Conservation (phyloP, 2,888 invertebrate genomes). For the Erebia palarica region DNA sequence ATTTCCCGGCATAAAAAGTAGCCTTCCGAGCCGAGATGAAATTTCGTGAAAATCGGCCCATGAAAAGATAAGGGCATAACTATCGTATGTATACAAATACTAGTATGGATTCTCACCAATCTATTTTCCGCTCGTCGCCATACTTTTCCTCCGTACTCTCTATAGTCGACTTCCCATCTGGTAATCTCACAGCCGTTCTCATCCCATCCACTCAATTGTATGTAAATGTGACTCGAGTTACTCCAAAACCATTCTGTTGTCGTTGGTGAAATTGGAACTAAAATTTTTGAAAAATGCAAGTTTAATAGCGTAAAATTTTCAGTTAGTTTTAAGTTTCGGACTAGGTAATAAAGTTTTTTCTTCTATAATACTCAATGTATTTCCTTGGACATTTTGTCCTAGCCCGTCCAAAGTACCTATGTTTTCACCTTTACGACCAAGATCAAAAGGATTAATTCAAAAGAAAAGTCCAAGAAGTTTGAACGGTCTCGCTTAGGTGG, state of each 20-base stretch:
- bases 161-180: conserved; percentile 89
- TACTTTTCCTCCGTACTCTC: conserved; percentile 75
- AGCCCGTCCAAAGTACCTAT: no score
- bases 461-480: background rate
- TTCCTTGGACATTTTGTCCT: no score
- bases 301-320: background rate
- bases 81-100: no score
- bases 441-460: background rate
- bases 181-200: conserved; percentile 92
- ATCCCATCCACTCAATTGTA: conserved; percentile 92
- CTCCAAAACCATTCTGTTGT: conserved; percentile 90
- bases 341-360: no score
- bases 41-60: no score
- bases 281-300: conserved; percentile 27
- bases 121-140: conserved; percentile 75
- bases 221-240: conserved; percentile 90
- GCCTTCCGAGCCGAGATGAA: no score
- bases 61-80: no score
- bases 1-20: no score
- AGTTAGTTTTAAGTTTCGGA: no score
- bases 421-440: background rate
- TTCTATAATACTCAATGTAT: no score
- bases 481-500: background rate
- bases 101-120: conserved; percentile 52
- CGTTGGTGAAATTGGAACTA: conserved; percentile 86